A percentile compares a stretch with the other conserved stretches of the same genome.
Conservation (phyloP, 37 sponge, comb jelly and placozoan genomes). For the Beroe ovata region DNA sequence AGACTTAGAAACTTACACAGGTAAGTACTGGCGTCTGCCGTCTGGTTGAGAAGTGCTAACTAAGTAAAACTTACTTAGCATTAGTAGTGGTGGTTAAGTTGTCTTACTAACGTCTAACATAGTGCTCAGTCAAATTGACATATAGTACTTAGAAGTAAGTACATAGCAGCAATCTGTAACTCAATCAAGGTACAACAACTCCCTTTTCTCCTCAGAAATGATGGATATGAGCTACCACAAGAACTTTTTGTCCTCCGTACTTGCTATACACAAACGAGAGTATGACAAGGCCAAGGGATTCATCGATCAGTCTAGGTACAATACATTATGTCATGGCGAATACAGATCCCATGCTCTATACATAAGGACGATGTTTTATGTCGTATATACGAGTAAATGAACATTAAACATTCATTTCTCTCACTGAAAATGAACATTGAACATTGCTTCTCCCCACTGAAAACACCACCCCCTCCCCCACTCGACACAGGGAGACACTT, state of each 20-base stretch:
- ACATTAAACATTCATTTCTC: too few relatives aligned
- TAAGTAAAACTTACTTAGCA: too few relatives aligned
- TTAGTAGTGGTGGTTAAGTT: too few relatives aligned
- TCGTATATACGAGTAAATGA: not conserved
- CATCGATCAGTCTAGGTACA: constrained; percentile 46
- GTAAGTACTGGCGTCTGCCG: not conserved
- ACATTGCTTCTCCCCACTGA: not conserved
- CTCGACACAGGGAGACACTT: constrained; percentile 69
- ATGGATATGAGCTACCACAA: constrained; percentile 78
- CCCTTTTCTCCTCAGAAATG: not conserved
- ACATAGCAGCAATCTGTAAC: too few relatives aligned
- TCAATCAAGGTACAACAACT: too few relatives aligned
- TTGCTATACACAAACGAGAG: constrained; percentile 74
- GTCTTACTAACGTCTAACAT: too few relatives aligned
- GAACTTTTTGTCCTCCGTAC: constrained; percentile 82
- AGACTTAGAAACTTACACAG: not conserved
- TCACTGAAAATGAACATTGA: too few relatives aligned
- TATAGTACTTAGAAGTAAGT: too few relatives aligned
- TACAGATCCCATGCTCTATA: not conserved
- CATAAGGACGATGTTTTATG: not conserved
- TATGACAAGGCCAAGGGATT: constrained; percentile 73
- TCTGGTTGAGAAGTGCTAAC: too few relatives aligned
- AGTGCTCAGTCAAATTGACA: too few relatives aligned
- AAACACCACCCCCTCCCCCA: not conserved
- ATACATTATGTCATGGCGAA: too few relatives aligned